phyloP scores from a whole-genome alignment of 2,888 invertebrate species.

The Leistus spinibarbis region DNA sequence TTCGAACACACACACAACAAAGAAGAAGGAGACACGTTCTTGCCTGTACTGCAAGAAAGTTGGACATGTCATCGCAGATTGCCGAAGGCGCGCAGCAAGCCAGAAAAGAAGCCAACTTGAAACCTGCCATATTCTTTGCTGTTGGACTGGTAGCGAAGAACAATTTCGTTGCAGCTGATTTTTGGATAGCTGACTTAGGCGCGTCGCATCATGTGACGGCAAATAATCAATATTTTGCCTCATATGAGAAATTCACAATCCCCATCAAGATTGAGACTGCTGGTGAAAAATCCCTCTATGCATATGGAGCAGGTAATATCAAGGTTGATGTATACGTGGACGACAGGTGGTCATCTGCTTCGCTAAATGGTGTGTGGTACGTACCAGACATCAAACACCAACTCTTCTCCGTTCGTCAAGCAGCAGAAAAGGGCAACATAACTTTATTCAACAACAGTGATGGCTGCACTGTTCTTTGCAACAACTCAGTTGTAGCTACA shows the following conservation, averaged over 20 bases:
- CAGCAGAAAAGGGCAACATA: slow-evolving; percentile 40
- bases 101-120: too few relatives aligned
- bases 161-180: slow-evolving; percentile 38
- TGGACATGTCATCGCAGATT: too few relatives aligned
- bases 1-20: not conserved
- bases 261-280: slow-evolving; percentile 37
- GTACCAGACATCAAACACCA: slow-evolving; percentile 39
- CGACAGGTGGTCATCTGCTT: slow-evolving; percentile 33
- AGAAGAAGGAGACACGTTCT: not conserved
- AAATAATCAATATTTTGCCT: slow-evolving; percentile 37
- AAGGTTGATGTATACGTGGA: slow-evolving; percentile 31
- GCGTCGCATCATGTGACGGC: slow-evolving; percentile 39
- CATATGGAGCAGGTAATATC: slow-evolving; percentile 29
- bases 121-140: too few relatives aligned
- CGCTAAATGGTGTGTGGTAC: slow-evolving; percentile 37
- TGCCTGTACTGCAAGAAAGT: not conserved
- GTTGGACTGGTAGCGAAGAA: slow-evolving; percentile 29
- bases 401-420: slow-evolving; percentile 43
- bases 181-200: slow-evolving; percentile 42
- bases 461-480: slow-evolving; percentile 36
- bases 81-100: not conserved
- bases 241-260: slow-evolving; percentile 28
- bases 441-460: slow-evolving; percentile 37
- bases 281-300: slow-evolving; percentile 37
- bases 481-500: slow-evolving; percentile 40